A percentile compares a stretch with the other conserved stretches of the same genome.
Conservation (phyloP, 30 jellyfish, hydroid and myxozoan genomes). For the Cassiopea andromeda region DNA sequence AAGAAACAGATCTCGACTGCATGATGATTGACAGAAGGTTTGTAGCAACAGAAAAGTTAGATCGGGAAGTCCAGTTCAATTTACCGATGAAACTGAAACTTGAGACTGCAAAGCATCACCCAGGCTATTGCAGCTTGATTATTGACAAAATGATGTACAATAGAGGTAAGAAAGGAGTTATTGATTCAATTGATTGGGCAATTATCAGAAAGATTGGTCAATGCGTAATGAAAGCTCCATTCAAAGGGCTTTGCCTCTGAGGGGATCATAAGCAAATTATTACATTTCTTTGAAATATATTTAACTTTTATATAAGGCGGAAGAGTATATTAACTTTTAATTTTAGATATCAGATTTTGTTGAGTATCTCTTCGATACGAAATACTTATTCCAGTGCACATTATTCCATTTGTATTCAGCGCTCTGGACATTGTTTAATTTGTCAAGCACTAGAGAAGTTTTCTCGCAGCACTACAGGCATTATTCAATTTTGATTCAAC, state of each 20-base stretch:
- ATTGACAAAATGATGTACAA: neutral
- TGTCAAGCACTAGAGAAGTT: no score
- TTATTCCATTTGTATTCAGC: no score
- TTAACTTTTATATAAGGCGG: no score
- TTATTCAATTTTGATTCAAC: neutral
- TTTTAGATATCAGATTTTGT: no score
- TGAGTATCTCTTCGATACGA: no score
- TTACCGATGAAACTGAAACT: neutral
- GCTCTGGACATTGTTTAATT: no score
- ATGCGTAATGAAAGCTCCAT: neutral
- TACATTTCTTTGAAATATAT: no score
- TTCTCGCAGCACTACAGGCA: no score
- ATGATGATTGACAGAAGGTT: neutral
- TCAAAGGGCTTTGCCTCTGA: neutral
- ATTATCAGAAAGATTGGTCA: neutral
- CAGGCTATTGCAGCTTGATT: neutral
- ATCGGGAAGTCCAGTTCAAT: neutral
- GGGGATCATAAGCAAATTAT: no score
- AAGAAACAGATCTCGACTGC: neutral
- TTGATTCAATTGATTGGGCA: neutral
- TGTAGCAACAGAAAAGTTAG: neutral
- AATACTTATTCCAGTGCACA: no score
- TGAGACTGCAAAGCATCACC: neutral
- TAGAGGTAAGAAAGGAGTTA: neutral
- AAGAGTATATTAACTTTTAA: no score